Evolutionary conservation across 1,140 invertebrate genomes (phyloP).

Genomic region (Cephus cinctus): DNA sequence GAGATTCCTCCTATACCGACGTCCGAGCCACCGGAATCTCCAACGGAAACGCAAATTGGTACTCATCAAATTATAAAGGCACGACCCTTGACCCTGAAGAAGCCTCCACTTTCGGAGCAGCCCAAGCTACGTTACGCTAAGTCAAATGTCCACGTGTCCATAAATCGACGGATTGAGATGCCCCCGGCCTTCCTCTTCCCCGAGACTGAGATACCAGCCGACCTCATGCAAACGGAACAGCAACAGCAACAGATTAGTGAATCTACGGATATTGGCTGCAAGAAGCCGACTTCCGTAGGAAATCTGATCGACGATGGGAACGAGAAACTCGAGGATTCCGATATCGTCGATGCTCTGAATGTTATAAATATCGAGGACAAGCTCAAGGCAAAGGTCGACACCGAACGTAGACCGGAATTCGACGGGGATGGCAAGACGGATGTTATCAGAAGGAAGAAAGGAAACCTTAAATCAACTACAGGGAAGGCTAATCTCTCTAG

Average conservation of each 20-base stretch:
- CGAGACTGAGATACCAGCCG: constrained; percentile 67
- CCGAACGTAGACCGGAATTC: constrained; percentile 19
- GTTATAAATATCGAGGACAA: constrained; percentile 54
- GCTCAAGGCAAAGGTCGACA: constrained; percentile 44
- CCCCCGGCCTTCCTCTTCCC: constrained; percentile 78
- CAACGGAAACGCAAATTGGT: constrained; percentile 38
- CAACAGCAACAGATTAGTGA: constrained; percentile 38
- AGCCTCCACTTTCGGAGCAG: constrained; percentile 72
- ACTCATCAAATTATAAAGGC: constrained; percentile 72
- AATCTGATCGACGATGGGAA: constrained; percentile 15
- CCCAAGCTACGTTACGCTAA: constrained; percentile 68
- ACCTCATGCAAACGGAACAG: constrained; percentile 57
- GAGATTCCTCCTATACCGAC: constrained; percentile 52
- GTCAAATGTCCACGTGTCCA: constrained; percentile 64
- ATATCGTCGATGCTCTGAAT: constrained; percentile 51
- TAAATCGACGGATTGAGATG: constrained; percentile 77
- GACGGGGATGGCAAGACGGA: constrained; percentile 55
- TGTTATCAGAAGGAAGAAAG: constrained; percentile 69
- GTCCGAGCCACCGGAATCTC: constrained; percentile 51
- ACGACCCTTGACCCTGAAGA: constrained; percentile 75
- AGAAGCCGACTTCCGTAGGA: constrained; percentile 22
- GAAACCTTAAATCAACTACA: constrained; percentile 71
- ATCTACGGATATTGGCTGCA: constrained; percentile 34
- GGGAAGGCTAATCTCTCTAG: constrained; percentile 71
- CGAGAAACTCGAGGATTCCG: constrained; percentile 48